Base-by-base conservation (phyloP, 2,797 vertebrate species). In the Sebastes oblongus region DNA sequence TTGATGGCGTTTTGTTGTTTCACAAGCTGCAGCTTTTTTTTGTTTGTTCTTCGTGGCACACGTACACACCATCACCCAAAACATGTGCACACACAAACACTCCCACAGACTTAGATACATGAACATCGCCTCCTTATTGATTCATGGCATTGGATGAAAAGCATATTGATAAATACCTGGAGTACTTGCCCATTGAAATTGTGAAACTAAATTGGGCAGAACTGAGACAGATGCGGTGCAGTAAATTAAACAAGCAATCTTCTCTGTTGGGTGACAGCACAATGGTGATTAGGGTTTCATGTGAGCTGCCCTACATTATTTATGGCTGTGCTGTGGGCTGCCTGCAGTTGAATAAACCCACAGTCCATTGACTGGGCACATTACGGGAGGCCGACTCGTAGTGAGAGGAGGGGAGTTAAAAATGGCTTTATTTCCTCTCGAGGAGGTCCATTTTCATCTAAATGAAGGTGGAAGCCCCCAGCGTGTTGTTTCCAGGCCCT, bases 231-330 rank as follows among this genome's bases (percentile, higher is more conserved):
- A 96, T 95, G 94, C 86, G 78, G 84, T 25, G 80, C 91, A 90
- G 94, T 96, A 95, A 96, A 96, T 96, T 95, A 95, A 95, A 95
- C 93, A 92, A 93, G 93, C 93, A 93, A 92, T 91, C 92, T 94
- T 91, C 92, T 92, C 93, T 92, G 94, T 92, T 93, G 91, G 93
- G 92, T 94, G 95, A 94, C 95, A 94, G 94, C 90, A 89, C 93
- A 94, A 93, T 92, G 92, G 93, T 95, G 95, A 96, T 95, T 95
- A 96, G 94, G 86, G 90, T 93, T 95, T 94, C 93, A 92, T 91
- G 93, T 90, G 92, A 92, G 87, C 90, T 87, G 92, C 93, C 93
- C 92, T 93, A 89, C 93, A 91, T 95, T 95, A 96, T 95, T 95
- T 95, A 95, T 95, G 89, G 90, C 90, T 72, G 72, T 84, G 90